Percentiles rank a stretch among this genome's conserved stretches.
Conservation (phyloP, 2,113 vertebrate genomes). For the Myotis lucifugus region DNA sequence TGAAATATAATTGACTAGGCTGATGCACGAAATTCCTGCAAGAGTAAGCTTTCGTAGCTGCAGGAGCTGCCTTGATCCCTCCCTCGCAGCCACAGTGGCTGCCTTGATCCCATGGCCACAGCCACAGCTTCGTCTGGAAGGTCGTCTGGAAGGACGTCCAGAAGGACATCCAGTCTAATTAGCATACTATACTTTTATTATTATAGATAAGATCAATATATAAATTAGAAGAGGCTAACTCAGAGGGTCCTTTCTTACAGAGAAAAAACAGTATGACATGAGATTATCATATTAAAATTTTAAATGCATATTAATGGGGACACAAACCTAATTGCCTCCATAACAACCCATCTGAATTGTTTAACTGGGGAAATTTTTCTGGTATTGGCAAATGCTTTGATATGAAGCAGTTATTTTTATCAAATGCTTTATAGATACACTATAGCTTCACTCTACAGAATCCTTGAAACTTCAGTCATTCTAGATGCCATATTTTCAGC, state of each 20-base stretch:
- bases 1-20: background rate
- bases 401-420: background rate
- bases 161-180: too few species aligned
- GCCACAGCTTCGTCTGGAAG: too few species aligned
- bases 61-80: too few species aligned
- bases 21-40: too few species aligned
- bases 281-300: background rate
- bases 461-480: background rate
- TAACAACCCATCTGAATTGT: background rate
- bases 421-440: background rate
- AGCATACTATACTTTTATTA: too few species aligned
- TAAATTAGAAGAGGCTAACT: background rate
- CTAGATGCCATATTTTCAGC: background rate
- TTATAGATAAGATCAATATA: background rate
- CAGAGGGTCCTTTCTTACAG: background rate
- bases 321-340: background rate
- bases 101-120: too few species aligned
- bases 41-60: too few species aligned
- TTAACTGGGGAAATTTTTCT: background rate
- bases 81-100: too few species aligned
- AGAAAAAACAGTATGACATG: background rate
- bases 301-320: background rate
- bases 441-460: background rate
- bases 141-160: too few species aligned
- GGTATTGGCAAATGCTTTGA: background rate